Percentiles rank a stretch among this genome's conserved stretches.
These are phyloP conservation scores for Thunnus maccoyii DNA, from an alignment of 2,113 vertebrate species.

Conservation along the genomic window DNA sequence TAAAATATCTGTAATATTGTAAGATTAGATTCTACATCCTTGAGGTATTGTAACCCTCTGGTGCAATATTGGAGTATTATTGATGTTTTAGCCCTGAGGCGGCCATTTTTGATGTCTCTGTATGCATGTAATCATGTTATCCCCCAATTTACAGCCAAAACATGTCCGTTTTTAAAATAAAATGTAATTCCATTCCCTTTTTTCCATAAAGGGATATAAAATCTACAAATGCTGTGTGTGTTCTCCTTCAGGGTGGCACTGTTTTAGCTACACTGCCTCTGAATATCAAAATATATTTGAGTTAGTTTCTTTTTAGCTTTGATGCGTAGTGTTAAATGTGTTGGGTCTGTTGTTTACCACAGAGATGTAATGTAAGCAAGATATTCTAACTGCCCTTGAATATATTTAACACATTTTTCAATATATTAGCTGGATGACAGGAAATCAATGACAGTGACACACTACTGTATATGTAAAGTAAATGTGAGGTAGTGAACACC, in stretches of 20 bases:
- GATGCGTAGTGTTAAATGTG: not conserved
- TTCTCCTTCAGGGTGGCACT: not conserved
- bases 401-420: conserved; percentile 35
- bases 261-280: not conserved
- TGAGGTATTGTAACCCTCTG: not conserved
- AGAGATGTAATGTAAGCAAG: not conserved
- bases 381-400: conserved; percentile 24
- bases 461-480: not conserved
- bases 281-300: conserved; percentile 14
- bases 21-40: conserved; percentile 26
- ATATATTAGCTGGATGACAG: not conserved
- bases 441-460: conserved; percentile 22
- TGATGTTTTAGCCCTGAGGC: conserved; percentile 34
- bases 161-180: conserved; percentile 4
- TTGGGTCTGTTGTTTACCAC: not conserved
- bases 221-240: not conserved
- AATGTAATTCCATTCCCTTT: conserved; percentile 16
- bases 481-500: not conserved
- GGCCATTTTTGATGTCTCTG: conserved; percentile 21
- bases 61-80: conserved; percentile 15
- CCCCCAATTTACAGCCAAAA: conserved; percentile 20
- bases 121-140: conserved; percentile 46
- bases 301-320: not conserved
- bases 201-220: conserved; percentile 26
- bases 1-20: conserved; percentile 22